Evolutionary conservation across 2,113 vertebrate genomes (phyloP).

Genomic region (Pachypanchax playfairii): DNA sequence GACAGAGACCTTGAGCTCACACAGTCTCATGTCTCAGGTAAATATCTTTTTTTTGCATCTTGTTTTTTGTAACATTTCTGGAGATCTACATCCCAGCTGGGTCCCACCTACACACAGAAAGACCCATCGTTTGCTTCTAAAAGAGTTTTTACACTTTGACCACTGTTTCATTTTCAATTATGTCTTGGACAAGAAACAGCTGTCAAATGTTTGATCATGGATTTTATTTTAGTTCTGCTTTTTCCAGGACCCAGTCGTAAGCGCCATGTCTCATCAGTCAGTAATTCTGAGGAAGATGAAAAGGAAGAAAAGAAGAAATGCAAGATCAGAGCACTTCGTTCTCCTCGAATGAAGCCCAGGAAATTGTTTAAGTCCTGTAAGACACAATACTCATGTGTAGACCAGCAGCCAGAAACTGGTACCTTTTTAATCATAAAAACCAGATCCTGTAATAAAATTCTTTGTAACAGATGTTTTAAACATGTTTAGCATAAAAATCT

Average conservation of each 20-base stretch:
- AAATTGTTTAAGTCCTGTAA: slow-evolving; percentile 75
- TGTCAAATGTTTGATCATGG: not conserved
- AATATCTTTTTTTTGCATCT: not conserved
- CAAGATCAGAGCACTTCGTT: slow-evolving; percentile 39
- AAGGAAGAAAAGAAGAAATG: slow-evolving; percentile 55
- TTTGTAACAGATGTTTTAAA: not conserved
- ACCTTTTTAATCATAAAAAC: too few relatives aligned
- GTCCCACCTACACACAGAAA: not conserved
- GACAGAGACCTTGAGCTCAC: slow-evolving; percentile 2
- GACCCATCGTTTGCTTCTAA: not conserved
- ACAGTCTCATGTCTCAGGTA: slow-evolving; percentile 68
- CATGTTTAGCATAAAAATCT: not conserved
- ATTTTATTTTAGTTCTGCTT: not conserved
- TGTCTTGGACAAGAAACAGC: not conserved
- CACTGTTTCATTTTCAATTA: not conserved
- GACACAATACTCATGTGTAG: slow-evolving; percentile 1
- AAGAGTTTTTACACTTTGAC: not conserved
- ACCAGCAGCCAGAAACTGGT: too few relatives aligned
- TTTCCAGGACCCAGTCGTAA: slow-evolving; percentile 62
- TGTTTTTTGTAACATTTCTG: too few relatives aligned
- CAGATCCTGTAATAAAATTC: not conserved
- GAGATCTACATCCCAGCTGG: too few relatives aligned
- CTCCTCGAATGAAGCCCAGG: slow-evolving; percentile 73
- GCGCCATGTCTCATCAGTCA: slow-evolving; percentile 35
- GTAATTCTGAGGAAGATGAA: slow-evolving; percentile 61